Evolutionary conservation across 2,888 invertebrate genomes (phyloP), one percentile per base, ranked within the genome.

Genomic region (Trachelus tabidus): DNA sequence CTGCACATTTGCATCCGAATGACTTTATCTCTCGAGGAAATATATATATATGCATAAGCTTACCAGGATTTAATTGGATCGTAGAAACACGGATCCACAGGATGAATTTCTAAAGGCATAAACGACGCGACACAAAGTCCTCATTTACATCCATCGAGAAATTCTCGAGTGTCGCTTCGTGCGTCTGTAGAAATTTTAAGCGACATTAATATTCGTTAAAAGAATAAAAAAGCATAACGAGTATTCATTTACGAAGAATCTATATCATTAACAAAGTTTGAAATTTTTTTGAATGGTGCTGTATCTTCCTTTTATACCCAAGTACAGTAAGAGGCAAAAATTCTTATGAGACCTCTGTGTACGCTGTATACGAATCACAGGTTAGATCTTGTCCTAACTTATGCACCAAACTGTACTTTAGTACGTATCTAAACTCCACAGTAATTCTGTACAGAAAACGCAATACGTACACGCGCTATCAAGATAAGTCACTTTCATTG

Each of bases 1-100:
- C 56, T 56, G 56, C 56, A 73, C 34, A 77, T 77, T 77, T 77
- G 74, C 77, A 77, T 77, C 68, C 75, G 35, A 77, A 68, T 77
- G 74, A 74, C 77, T 68, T 75, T 77, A 31, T 75, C 77, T 74
- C 73, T 75, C 6, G 15, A 56, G 56, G 56, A 4, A 40, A 40
- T 6, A 40, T 40, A 35, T 35, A 56, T 23, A 56, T 56, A 56
- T 56, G 56, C 56, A 56, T 56, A 56, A 6, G 56, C 56, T 23
- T 0, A 56, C 56, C 23, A 56, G 56, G 56, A 56, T 56, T 56
- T 56, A 56, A 56, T 56, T 56, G 56, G 56, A 56, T 56, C 56
- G 56, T 56, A 56, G 56, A 56, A 56, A 56, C 56, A 56, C 56
- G 23, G 9, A 23, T 56, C 56, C 23, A 23, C 9, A 23, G 9